These are phyloP conservation scores for Oceanodroma tethys DNA, from an alignment of 2,113 vertebrate species.

Conservation along the genomic window DNA sequence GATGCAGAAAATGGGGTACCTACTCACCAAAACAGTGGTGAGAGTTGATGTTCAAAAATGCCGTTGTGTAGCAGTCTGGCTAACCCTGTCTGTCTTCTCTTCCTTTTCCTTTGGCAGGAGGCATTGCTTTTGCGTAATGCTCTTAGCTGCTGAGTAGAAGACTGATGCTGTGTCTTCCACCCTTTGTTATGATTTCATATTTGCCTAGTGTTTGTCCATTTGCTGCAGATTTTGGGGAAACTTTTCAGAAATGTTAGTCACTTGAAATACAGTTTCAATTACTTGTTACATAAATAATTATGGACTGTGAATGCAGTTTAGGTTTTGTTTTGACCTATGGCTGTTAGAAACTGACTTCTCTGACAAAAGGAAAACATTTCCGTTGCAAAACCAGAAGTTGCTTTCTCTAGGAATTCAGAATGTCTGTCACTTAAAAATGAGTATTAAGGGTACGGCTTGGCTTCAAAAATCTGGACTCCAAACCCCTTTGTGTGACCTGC, in stretches of 20 bases:
- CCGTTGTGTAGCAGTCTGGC: neutral
- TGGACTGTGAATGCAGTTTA: neutral
- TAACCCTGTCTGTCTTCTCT: neutral
- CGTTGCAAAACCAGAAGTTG: neutral
- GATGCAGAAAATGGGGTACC: neutral
- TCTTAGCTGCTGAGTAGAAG: neutral
- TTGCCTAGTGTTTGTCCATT: neutral
- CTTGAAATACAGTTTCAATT: neutral
- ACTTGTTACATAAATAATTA: neutral
- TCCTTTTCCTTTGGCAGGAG: neutral
- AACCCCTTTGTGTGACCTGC: neutral
- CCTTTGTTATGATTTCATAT: neutral
- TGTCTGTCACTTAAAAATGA: neutral
- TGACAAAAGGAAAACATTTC: neutral
- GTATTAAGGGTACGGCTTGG: neutral
- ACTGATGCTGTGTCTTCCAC: neutral
- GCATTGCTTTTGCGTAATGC: neutral
- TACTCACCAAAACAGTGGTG: neutral
- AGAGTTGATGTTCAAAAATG: neutral
- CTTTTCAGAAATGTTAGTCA: neutral
- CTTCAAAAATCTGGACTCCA: neutral
- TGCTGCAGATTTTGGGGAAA: neutral
- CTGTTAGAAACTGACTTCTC: neutral
- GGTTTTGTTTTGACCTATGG: neutral
- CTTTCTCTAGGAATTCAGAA: neutral